Percentiles rank a stretch among this genome's conserved stretches.
Evolutionary conservation across 2,113 vertebrate species (phyloP).

Genomic region (Andinoacara biseriatus): DNA sequence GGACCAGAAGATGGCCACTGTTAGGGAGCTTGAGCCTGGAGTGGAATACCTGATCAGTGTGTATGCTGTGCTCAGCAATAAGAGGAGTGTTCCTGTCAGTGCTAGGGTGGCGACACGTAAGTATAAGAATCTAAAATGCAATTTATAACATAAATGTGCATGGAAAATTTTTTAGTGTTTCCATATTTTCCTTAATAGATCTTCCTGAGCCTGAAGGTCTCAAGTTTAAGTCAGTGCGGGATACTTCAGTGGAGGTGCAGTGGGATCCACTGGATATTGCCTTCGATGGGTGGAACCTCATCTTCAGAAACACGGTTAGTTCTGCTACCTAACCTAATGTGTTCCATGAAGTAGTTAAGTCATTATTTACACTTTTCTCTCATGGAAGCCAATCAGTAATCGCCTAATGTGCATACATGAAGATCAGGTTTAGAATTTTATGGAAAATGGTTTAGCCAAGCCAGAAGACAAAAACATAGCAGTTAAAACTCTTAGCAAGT

Average conservation of each 20-base stretch:
- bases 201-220: conserved; percentile 94
- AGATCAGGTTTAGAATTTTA: conserved; percentile 26
- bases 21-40: conserved; percentile 91
- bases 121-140: conserved; percentile 63
- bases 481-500: conserved; percentile 50
- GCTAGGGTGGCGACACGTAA: conserved; percentile 92
- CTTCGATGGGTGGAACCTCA: conserved; percentile 95
- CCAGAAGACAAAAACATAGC: conserved; percentile 53
- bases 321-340: not conserved
- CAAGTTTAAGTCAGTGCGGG: conserved; percentile 93
- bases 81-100: conserved; percentile 93
- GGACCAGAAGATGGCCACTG: conserved; percentile 86
- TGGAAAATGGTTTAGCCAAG: conserved; percentile 59
- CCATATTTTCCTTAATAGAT: conserved; percentile 76
- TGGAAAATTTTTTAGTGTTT: not conserved
- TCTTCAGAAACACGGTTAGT: conserved; percentile 92
- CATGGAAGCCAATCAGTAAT: conserved; percentile 23
- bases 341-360: not conserved
- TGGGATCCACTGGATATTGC: conserved; percentile 95
- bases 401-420: conserved; percentile 25
- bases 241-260: conserved; percentile 94
- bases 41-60: conserved; percentile 96
- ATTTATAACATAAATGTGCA: accelerated
- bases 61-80: conserved; percentile 93
- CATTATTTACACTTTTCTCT: conserved; percentile 47